Percentiles rank a stretch among this genome's conserved stretches.
phyloP scores from a whole-genome alignment of 2,797 vertebrate genomes.

The Sylvia borin region DNA sequence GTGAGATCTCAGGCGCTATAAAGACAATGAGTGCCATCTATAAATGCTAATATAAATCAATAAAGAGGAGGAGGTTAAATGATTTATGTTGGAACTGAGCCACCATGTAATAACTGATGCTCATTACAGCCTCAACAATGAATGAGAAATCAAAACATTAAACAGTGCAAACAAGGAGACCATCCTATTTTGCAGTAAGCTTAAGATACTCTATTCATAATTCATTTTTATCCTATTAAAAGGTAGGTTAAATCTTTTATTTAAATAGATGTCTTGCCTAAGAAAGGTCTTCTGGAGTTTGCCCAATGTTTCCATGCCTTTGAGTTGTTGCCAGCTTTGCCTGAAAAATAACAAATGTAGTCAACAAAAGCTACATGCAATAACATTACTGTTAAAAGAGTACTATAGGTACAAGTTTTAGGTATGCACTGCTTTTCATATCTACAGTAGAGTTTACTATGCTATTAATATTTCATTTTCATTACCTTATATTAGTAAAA shows the following conservation, averaged over 20 bases:
- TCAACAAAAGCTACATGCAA: slow-evolving; percentile 49
- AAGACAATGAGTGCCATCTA: slow-evolving; percentile 53
- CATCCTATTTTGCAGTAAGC: neutral
- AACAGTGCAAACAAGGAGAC: neutral
- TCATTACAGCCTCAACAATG: neutral
- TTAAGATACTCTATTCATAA: neutral
- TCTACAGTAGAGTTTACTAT: slow-evolving; percentile 23
- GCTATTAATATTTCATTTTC: slow-evolving; percentile 64
- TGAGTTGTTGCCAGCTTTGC: slow-evolving; percentile 60
- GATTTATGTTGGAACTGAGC: slow-evolving; percentile 48
- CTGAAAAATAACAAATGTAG: slow-evolving; percentile 64
- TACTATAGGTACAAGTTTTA: slow-evolving; percentile 54
- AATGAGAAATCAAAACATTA: slow-evolving; percentile 46
- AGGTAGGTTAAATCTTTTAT: neutral
- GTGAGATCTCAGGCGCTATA: neutral
- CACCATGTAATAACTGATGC: slow-evolving; percentile 18
- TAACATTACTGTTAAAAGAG: slow-evolving; percentile 56
- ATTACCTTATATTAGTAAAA: slow-evolving; percentile 60
- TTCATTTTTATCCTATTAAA: neutral
- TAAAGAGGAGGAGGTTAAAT: slow-evolving; percentile 29
- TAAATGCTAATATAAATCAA: slow-evolving; percentile 57
- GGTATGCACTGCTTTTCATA: slow-evolving; percentile 53
- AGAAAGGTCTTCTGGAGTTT: slow-evolving; percentile 15
- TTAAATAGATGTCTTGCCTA: slow-evolving; percentile 6
- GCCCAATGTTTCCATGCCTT: slow-evolving; percentile 19